Percentiles rank a stretch among this genome's conserved stretches.
Conservation (phyloP, 2,797 vertebrate species). For the Muscicapa comitata region DNA sequence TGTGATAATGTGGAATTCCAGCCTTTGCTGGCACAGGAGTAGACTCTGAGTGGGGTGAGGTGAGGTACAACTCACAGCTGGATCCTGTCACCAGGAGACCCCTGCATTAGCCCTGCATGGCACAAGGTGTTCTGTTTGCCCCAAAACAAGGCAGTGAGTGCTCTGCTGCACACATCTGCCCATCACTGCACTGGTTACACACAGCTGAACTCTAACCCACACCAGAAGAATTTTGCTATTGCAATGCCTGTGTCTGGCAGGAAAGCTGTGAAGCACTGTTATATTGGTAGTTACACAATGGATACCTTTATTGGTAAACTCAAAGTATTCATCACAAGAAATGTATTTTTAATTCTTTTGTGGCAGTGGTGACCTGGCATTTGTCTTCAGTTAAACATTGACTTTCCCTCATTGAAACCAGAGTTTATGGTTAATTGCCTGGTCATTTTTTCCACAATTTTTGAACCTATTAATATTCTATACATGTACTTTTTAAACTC, state of each 20-base stretch:
- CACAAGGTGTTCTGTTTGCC: accelerated
- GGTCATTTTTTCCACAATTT: neutral
- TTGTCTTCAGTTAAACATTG: neutral
- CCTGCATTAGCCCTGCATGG: accelerated
- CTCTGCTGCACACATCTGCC: neutral
- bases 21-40: neutral
- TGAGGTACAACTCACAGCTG: accelerated
- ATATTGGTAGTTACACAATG: too few relatives aligned
- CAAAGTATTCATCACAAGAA: neutral
- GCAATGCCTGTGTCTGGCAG: neutral
- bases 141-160: accelerated
- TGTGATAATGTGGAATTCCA: neutral
- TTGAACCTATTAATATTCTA: neutral
- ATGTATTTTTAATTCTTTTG: neutral
- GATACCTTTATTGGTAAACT: neutral
- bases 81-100: neutral
- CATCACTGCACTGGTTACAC: accelerated
- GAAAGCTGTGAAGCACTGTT: neutral
- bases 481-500: neutral
- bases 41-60: neutral
- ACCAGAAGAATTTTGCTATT: neutral
- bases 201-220: neutral
- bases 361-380: neutral
- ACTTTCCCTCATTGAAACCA: neutral
- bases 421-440: neutral